phyloP scores from a whole-genome alignment of 2,797 vertebrate genomes.

The Steatocranus sp. region DNA sequence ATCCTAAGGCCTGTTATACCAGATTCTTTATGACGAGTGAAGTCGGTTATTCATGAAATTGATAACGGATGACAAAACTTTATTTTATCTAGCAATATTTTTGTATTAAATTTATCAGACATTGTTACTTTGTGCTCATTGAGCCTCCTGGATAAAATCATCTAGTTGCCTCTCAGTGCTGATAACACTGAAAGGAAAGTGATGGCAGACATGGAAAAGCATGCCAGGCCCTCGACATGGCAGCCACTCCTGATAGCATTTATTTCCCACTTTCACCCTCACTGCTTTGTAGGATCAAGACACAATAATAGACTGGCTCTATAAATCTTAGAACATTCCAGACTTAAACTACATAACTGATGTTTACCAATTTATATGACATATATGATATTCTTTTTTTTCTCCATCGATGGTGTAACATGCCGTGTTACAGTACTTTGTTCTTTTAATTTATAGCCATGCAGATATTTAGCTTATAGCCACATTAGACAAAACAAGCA shows the following conservation, averaged over 20 bases:
- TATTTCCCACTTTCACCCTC: conserved; percentile 30
- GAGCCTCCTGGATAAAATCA: conserved; percentile 25
- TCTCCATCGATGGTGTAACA: fast-evolving
- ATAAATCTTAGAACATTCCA: neutral
- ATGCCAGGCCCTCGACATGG: conserved; percentile 15
- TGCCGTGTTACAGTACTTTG: neutral
- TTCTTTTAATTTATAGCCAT: neutral
- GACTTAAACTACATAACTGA: fast-evolving
- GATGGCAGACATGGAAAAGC: conserved; percentile 52
- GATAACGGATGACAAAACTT: neutral
- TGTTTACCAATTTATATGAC: neutral
- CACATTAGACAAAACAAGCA: fast-evolving
- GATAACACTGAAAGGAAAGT: conserved; percentile 44
- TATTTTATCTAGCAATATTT: neutral
- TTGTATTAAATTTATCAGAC: neutral
- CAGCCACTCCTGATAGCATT: conserved; percentile 51
- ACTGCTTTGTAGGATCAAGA: conserved; percentile 21
- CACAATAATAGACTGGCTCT: conserved; percentile 24
- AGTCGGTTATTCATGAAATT: neutral
- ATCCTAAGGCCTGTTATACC: neutral
- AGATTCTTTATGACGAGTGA: fast-evolving
- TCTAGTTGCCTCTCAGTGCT: conserved; percentile 26
- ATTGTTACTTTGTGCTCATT: neutral
- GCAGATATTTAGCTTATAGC: neutral
- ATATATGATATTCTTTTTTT: fast-evolving